A percentile compares a stretch with the other conserved stretches of the same genome.
phyloP scores from a whole-genome alignment of 1,140 invertebrate species.

The Berghia stephanieae region DNA sequence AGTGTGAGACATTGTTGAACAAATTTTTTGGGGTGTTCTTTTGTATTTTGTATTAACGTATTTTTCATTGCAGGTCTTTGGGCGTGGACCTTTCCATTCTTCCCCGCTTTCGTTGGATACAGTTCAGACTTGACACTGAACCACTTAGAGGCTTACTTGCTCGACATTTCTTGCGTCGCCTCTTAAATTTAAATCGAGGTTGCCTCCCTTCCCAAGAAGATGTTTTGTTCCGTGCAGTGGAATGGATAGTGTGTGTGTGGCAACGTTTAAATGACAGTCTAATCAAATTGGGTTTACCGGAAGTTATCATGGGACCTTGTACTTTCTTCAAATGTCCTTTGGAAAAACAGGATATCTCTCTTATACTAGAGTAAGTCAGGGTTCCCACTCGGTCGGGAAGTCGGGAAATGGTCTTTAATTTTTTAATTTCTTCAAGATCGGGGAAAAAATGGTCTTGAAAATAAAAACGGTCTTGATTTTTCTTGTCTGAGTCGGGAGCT shows the following conservation, averaged over 20 bases:
- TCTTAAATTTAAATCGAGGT: conserved; percentile 50
- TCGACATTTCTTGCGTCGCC: conserved; percentile 55
- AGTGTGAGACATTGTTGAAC: too few relatives aligned
- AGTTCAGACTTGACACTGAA: conserved; percentile 60
- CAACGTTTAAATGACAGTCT: conserved; percentile 63
- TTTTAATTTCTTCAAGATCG: too few relatives aligned
- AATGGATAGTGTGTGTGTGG: conserved; percentile 64
- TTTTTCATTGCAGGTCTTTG: conserved; percentile 49
- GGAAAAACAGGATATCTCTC: conserved; percentile 50
- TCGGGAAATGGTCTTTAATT: too few relatives aligned
- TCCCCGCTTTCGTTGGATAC: conserved; percentile 64
- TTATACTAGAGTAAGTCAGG: conserved; percentile 57
- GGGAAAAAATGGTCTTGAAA: too few relatives aligned
- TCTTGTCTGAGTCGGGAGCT: too few relatives aligned
- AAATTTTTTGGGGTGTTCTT: too few relatives aligned
- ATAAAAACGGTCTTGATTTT: too few relatives aligned
- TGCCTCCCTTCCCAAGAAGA: conserved; percentile 50
- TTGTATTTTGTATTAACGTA: conserved; percentile 13
- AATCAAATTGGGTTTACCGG: conserved; percentile 58
- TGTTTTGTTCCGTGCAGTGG: conserved; percentile 50
- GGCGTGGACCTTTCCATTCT: conserved; percentile 60
- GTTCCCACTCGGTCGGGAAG: too few relatives aligned
- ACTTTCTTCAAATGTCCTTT: conserved; percentile 61
- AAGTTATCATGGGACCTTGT: conserved; percentile 60
- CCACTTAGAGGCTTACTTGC: conserved; percentile 58